Percentiles rank a stretch among this genome's conserved stretches.
Conservation (phyloP, 2,113 vertebrate genomes). For the Cyprinodon variegatus region DNA sequence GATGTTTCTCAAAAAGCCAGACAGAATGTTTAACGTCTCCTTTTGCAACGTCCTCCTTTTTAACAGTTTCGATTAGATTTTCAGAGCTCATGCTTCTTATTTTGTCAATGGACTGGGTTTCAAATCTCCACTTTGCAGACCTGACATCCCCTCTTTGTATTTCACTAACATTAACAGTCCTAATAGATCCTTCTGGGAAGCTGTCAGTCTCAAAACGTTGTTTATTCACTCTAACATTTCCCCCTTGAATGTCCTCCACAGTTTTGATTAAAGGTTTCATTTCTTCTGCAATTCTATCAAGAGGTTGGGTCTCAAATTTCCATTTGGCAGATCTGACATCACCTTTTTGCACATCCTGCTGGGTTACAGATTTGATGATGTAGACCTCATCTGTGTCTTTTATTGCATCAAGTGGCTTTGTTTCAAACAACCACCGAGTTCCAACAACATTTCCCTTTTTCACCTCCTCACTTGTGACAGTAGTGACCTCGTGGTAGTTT, state of each 20-base stretch:
- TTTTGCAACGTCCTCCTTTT: slow-evolving; percentile 84
- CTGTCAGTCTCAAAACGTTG: slow-evolving; percentile 85
- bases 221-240: slow-evolving; percentile 85
- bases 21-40: slow-evolving; percentile 89
- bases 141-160: slow-evolving; percentile 89
- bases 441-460: slow-evolving; percentile 87
- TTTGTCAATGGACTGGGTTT: slow-evolving; percentile 88
- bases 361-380: slow-evolving; percentile 89
- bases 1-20: slow-evolving; percentile 92
- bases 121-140: slow-evolving; percentile 91
- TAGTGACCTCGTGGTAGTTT: slow-evolving; percentile 90
- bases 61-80: slow-evolving; percentile 83
- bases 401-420: slow-evolving; percentile 89
- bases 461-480: slow-evolving; percentile 90
- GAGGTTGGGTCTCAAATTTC: slow-evolving; percentile 90
- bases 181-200: slow-evolving; percentile 70
- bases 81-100: slow-evolving; percentile 85
- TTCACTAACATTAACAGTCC: slow-evolving; percentile 89
- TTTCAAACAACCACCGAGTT: slow-evolving; percentile 93
- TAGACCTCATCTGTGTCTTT: slow-evolving; percentile 86
- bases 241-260: slow-evolving; percentile 83
- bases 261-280: slow-evolving; percentile 77
- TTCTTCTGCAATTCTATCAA: slow-evolving; percentile 86
- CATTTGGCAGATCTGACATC: slow-evolving; percentile 88
- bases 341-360: slow-evolving; percentile 90